Percentiles rank a stretch among this genome's conserved stretches.
Evolutionary conservation across 1,140 invertebrate genomes (phyloP).

Genomic region (Manduca sexta): DNA sequence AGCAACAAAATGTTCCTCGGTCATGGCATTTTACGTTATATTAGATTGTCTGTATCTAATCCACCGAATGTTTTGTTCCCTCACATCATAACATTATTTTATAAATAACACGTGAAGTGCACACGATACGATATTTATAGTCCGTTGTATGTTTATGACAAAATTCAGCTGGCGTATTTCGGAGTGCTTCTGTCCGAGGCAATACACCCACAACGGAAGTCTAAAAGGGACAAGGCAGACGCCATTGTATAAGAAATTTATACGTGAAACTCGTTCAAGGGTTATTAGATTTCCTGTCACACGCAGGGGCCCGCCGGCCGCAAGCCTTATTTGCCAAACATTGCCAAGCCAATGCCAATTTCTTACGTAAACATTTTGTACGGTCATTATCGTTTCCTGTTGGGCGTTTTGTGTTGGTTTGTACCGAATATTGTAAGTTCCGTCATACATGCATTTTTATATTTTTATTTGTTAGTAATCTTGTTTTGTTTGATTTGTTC

Average conservation of each 20-base stretch:
- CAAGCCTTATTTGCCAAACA: constrained; percentile 53
- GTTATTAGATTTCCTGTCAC: constrained; percentile 62
- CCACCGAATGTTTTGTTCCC: too few relatives aligned
- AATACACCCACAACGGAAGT: constrained; percentile 12
- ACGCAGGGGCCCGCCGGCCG: constrained; percentile 36
- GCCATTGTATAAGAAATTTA: constrained; percentile 46
- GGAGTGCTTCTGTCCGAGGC: constrained; percentile 11
- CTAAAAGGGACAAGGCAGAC: constrained; percentile 27
- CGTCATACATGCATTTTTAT: not conserved
- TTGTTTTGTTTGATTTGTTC: too few relatives aligned
- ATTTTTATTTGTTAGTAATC: not conserved
- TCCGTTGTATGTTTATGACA: not conserved
- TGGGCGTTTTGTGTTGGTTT: constrained; percentile 22
- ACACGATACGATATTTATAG: too few relatives aligned
- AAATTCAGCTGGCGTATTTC: constrained; percentile 2
- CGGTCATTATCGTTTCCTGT: constrained; percentile 45
- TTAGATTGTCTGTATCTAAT: too few relatives aligned
- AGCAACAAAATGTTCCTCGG: too few relatives aligned
- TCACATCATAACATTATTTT: too few relatives aligned
- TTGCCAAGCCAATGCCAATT: constrained; percentile 46
- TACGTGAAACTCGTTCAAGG: constrained; percentile 44
- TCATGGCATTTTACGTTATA: too few relatives aligned
- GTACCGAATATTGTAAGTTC: constrained; percentile 4
- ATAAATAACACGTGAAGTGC: too few relatives aligned
- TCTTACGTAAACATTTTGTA: constrained; percentile 51